A percentile compares a stretch with the other conserved stretches of the same genome.
phyloP scores from a whole-genome alignment of 2,797 vertebrate genomes.

The Dendrocincla fuliginosa region DNA sequence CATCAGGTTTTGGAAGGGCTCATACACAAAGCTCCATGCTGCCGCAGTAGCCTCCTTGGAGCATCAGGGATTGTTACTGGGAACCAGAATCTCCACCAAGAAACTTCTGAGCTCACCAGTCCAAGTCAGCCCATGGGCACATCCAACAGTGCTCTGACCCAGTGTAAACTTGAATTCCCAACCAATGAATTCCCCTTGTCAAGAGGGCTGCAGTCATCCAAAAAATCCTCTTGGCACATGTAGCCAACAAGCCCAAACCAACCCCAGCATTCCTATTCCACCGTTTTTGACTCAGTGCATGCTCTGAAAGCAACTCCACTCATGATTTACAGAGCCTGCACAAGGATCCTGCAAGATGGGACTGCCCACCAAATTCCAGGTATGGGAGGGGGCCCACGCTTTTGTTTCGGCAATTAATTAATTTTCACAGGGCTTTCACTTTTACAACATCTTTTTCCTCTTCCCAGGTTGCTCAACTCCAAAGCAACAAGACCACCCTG shows the following conservation, averaged over 20 bases:
- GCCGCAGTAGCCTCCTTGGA: rapidly evolving
- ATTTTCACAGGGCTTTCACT: background rate
- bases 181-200: background rate
- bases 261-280: background rate
- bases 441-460: background rate
- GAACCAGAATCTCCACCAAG: background rate
- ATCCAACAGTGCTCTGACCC: background rate
- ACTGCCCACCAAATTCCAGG: background rate
- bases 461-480: slow-evolving; percentile 34
- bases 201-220: background rate
- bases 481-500: slow-evolving; percentile 62
- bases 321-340: background rate
- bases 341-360: background rate
- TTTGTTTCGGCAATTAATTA: background rate
- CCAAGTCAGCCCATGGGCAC: background rate
- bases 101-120: background rate
- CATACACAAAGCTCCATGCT: rapidly evolving
- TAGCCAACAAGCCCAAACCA: background rate
- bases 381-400: background rate
- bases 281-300: background rate
- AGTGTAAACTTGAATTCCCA: background rate
- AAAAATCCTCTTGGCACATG: background rate
- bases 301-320: background rate
- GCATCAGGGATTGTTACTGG: background rate
- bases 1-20: background rate